phyloP scores from a whole-genome alignment of 2,888 invertebrate species.

The Drosophila quinaria region DNA sequence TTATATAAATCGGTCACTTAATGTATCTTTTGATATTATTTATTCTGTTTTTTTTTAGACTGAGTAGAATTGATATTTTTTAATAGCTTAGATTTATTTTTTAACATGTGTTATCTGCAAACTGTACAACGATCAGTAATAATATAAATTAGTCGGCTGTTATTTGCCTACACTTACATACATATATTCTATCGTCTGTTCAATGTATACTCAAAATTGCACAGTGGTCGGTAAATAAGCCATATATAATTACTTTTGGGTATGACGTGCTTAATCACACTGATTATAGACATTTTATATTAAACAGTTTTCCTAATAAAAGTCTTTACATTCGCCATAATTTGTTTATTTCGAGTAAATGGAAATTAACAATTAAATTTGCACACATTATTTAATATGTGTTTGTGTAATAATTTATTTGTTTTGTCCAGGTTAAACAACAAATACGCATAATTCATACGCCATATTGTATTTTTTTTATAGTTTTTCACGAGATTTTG shows the following conservation, averaged over 20 bases:
- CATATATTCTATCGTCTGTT: background rate
- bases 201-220: background rate
- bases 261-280: background rate
- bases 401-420: background rate
- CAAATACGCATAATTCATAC: background rate
- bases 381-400: background rate
- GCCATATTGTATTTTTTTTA: constrained; percentile 1
- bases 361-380: background rate
- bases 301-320: background rate
- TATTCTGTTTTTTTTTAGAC: too few species aligned
- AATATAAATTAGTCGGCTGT: background rate
- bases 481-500: constrained; percentile 11
- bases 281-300: background rate
- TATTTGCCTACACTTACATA: background rate
- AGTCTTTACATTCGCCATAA: background rate
- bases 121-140: background rate
- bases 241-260: background rate
- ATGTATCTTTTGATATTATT: too few species aligned
- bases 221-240: background rate
- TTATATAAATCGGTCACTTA: background rate
- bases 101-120: too few species aligned
- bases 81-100: too few species aligned
- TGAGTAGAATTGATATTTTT: too few species aligned
- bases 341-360: background rate
- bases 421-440: background rate